Conservation (phyloP, 2,797 vertebrate species). For the Ammospiza maritima region DNA sequence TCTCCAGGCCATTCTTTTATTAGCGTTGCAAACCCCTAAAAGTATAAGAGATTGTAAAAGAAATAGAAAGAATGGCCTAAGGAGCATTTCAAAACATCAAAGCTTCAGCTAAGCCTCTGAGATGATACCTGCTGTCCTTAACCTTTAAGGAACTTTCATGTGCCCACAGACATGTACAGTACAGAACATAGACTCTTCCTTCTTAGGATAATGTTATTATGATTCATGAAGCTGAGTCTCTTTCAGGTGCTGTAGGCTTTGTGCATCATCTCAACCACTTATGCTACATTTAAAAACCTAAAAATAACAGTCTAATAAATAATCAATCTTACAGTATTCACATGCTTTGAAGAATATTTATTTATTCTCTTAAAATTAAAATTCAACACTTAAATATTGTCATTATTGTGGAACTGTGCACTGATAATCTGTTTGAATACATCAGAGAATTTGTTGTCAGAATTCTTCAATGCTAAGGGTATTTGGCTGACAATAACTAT, state of each 20-base stretch:
- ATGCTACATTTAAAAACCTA: neutral
- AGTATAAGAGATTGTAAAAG: conserved; percentile 20
- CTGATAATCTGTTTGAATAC: neutral
- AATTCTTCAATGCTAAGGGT: neutral
- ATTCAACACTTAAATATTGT: neutral
- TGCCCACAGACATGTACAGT: neutral
- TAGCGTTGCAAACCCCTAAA: conserved; percentile 93
- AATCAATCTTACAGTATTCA: neutral
- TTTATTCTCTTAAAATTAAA: neutral
- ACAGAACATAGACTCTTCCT: neutral
- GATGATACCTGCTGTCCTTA: conserved; percentile 11
- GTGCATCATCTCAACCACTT: neutral
- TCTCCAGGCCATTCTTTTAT: conserved; percentile 97
- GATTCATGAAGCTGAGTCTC: neutral
- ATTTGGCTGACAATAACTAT: neutral
- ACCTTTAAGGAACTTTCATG: neutral
- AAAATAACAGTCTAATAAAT: neutral
- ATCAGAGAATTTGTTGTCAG: neutral
- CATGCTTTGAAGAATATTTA: neutral
- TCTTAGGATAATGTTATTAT: neutral
- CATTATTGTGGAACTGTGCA: neutral
- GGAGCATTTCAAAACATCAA: conserved; percentile 24
- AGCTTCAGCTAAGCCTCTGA: conserved; percentile 10
- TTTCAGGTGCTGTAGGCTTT: neutral
- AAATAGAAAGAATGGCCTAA: conserved; percentile 33